These are phyloP conservation scores for Heterotilapia buettikoferi DNA, from an alignment of 2,113 vertebrate species.

Conservation along the genomic window DNA sequence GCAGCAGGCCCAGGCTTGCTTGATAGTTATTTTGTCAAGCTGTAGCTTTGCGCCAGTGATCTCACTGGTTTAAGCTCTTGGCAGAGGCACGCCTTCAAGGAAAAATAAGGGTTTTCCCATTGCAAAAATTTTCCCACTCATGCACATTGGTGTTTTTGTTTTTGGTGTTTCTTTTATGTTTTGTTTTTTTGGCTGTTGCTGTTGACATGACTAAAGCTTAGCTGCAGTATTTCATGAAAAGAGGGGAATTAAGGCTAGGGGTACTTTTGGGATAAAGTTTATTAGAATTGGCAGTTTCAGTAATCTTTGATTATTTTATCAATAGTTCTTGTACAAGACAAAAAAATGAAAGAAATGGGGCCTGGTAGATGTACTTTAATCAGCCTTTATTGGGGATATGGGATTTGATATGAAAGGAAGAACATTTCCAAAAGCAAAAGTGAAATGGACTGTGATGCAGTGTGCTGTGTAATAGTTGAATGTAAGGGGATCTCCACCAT, in stretches of 20 bases:
- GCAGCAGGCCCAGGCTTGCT: constrained; percentile 21
- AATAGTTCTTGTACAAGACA: neutral
- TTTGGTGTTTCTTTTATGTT: neutral
- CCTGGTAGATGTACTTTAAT: neutral
- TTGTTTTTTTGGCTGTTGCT: constrained; percentile 1
- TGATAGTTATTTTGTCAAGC: constrained; percentile 7
- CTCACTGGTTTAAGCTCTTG: constrained; percentile 16
- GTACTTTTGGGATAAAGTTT: neutral
- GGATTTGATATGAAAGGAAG: neutral
- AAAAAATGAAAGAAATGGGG: neutral
- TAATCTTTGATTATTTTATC: neutral
- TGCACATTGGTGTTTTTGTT: neutral
- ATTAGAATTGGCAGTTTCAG: neutral
- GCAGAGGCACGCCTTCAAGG: constrained; percentile 17
- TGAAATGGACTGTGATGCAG: neutral
- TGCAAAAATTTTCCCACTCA: constrained; percentile 18
- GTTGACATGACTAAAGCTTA: neutral
- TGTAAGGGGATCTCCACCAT: neutral
- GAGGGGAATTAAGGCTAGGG: neutral
- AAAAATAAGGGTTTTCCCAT: constrained; percentile 43
- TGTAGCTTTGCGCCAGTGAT: constrained; percentile 4
- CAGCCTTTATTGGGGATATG: neutral
- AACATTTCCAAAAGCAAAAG: neutral
- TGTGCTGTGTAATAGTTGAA: neutral
- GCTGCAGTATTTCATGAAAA: neutral